Evolutionary conservation across 2,113 vertebrate species (phyloP).

Genomic region (Sula dactylatra): DNA sequence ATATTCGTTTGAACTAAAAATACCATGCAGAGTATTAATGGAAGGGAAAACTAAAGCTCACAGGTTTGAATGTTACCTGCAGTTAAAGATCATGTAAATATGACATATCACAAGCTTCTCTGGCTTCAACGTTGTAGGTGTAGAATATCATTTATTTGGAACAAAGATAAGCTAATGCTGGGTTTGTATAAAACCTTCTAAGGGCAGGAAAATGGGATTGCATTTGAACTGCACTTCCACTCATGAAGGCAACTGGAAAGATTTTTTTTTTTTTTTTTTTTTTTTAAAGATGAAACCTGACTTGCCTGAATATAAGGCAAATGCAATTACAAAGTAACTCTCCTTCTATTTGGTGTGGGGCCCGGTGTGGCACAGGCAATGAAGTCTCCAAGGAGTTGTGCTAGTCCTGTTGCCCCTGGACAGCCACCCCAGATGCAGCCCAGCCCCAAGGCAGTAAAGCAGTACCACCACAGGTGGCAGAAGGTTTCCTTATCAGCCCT

Average conservation of each 20-base stretch:
- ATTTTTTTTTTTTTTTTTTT: neutral
- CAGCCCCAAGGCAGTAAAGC: neutral
- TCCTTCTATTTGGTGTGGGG: neutral
- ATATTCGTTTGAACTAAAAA: neutral
- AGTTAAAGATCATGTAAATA: neutral
- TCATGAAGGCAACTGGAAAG: neutral
- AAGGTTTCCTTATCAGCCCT: neutral
- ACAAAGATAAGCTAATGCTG: neutral
- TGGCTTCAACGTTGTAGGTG: neutral
- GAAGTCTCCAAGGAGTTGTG: neutral
- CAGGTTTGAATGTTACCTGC: neutral
- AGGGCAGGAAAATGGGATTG: neutral
- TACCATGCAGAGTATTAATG: neutral
- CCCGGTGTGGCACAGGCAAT: rapidly evolving
- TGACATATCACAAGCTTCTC: neutral
- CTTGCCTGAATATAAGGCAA: neutral
- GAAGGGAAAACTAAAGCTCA: neutral
- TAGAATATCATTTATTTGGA: neutral
- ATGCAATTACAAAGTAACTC: neutral
- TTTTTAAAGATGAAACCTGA: neutral
- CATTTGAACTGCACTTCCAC: neutral
- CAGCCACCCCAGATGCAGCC: neutral
- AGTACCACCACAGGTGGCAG: neutral
- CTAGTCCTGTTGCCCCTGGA: neutral
- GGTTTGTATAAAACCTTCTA: neutral